These are phyloP conservation scores for Chondrilla cf. caribensis DNA, from an alignment of 37 sponge, comb jelly and placozoan species.

Conservation along the genomic window DNA sequence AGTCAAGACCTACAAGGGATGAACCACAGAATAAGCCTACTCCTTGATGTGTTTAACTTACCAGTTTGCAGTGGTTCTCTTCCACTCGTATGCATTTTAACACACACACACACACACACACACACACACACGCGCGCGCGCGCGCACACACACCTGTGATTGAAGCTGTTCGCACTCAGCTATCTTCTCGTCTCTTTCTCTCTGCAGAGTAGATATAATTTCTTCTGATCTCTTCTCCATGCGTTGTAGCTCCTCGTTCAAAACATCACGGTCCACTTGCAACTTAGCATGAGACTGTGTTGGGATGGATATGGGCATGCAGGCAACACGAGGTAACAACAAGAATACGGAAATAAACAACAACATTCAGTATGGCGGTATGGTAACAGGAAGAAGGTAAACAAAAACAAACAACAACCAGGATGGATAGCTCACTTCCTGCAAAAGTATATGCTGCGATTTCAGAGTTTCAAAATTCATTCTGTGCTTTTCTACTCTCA, in stretches of 20 bases:
- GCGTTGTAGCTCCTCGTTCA: constrained; percentile 31
- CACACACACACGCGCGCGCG: too few relatives aligned
- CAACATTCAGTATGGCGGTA: background rate
- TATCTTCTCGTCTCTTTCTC: constrained; percentile 58
- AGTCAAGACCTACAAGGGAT: constrained; percentile 34
- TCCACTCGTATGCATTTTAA: too few relatives aligned
- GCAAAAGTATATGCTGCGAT: constrained; percentile 47
- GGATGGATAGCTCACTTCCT: constrained; percentile 59
- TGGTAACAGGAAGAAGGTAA: background rate
- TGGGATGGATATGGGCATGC: background rate
- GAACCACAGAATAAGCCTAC: too few relatives aligned
- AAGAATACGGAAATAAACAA: background rate
- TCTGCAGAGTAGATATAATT: constrained; percentile 53
- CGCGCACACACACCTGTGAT: constrained; percentile 28
- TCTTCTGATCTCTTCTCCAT: constrained; percentile 52
- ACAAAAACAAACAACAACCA: too few relatives aligned
- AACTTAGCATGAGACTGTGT: constrained; percentile 16
- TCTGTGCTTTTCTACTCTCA: constrained; percentile 46
- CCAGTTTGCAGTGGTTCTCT: too few relatives aligned
- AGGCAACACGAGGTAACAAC: background rate
- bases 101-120: too few relatives aligned
- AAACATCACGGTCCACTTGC: background rate
- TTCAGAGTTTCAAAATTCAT: constrained; percentile 68
- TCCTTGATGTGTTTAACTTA: too few relatives aligned
- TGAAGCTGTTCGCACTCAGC: constrained; percentile 52